Percentiles rank a stretch among this genome's conserved stretches.
Evolutionary conservation across 2,888 invertebrate genomes (phyloP).

Genomic region (Rhingia campestris): DNA sequence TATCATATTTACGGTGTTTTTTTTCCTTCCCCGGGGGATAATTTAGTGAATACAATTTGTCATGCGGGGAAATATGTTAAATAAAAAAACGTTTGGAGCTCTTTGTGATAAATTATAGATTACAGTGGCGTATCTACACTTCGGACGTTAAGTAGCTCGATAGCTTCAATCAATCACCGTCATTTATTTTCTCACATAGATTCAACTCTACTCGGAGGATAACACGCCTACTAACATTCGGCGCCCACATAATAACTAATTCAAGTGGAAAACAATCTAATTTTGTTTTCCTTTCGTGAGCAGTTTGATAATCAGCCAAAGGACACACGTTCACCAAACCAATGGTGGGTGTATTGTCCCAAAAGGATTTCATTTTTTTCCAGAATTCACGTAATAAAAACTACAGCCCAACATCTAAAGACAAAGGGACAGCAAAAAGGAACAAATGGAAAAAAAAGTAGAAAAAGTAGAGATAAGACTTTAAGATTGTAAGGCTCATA

Average conservation of each 20-base stretch:
- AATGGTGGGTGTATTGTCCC: constrained; percentile 12
- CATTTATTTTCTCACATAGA: constrained; percentile 31
- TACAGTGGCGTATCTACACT: constrained; percentile 14
- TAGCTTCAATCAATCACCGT: constrained; percentile 4
- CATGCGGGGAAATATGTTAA: constrained; percentile 45
- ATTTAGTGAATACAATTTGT: constrained; percentile 56
- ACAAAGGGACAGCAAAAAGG: constrained; percentile 39
- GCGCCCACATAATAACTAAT: constrained; percentile 77
- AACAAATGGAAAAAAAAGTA: constrained; percentile 25
- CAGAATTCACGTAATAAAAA: constrained; percentile 54
- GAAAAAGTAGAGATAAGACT: constrained; percentile 55
- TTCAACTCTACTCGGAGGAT: constrained; percentile 58
- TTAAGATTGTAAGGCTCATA: constrained; percentile 40
- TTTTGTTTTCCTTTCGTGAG: constrained; percentile 76
- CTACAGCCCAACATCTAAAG: constrained; percentile 42
- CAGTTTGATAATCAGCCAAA: constrained; percentile 68
- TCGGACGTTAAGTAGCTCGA: constrained; percentile 50
- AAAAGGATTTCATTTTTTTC: constrained; percentile 34
- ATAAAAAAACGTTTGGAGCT: constrained; percentile 12
- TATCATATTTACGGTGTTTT: constrained; percentile 30
- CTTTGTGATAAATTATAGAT: constrained; percentile 53
- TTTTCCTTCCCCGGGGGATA: constrained; percentile 9
- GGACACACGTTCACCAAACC: neutral
- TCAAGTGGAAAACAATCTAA: constrained; percentile 82
- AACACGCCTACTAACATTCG: constrained; percentile 37